These are phyloP conservation scores for Megamerina dolium DNA, from an alignment of 2,888 invertebrate species.

Conservation along the genomic window DNA sequence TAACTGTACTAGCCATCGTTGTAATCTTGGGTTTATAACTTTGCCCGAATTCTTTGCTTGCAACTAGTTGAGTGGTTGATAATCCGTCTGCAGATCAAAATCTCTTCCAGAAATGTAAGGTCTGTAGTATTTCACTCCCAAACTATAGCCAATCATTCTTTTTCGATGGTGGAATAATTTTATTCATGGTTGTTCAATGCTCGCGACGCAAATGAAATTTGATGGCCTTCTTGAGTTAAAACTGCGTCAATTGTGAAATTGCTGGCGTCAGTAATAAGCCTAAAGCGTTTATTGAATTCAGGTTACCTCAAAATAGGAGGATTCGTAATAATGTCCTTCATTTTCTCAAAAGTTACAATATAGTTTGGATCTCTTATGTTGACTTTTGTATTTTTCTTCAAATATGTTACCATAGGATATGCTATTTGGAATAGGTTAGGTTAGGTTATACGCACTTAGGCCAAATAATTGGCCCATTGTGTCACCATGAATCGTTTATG, in stretches of 20 bases:
- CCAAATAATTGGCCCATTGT: too few relatives aligned
- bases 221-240: slow-evolving; percentile 5
- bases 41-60: too few relatives aligned
- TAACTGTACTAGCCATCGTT: slow-evolving; percentile 18
- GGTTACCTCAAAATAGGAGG: slow-evolving; percentile 1
- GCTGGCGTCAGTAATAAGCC: slow-evolving; percentile 3
- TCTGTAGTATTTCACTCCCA: too few relatives aligned
- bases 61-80: too few relatives aligned
- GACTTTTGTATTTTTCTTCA: neutral
- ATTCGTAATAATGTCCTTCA: too few relatives aligned
- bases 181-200: slow-evolving; percentile 6
- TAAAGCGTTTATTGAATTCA: slow-evolving; percentile 3
- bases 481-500: too few relatives aligned
- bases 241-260: slow-evolving; percentile 6
- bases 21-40: slow-evolving; percentile 17
- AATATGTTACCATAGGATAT: slow-evolving; percentile 1
- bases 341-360: neutral
- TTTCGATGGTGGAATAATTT: slow-evolving; percentile 2
- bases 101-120: slow-evolving; percentile 36
- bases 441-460: too few relatives aligned
- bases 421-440: too few relatives aligned
- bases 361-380: neutral
- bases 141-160: slow-evolving; percentile 6
- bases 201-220: slow-evolving; percentile 2
- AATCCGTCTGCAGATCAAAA: slow-evolving; percentile 18